Evolutionary conservation across 2,113 vertebrate genomes (phyloP).

Genomic region (Microcebus lehilahytsara): DNA sequence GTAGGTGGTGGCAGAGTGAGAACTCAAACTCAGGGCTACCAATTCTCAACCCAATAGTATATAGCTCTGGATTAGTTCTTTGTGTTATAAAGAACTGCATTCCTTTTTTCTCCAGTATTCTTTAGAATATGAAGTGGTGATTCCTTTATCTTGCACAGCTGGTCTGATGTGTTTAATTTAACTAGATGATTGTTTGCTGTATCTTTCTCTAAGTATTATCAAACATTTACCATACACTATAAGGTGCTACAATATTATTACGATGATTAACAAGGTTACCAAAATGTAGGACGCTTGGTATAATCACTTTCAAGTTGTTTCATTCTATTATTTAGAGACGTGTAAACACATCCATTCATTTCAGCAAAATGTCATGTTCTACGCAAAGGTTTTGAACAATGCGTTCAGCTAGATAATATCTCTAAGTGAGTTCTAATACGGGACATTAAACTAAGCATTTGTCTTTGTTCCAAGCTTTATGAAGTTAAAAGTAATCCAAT

Average conservation of each 20-base stretch:
- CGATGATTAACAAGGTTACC: not conserved
- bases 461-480: constrained; percentile 22
- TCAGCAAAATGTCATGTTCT: constrained; percentile 22
- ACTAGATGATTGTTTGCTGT: not conserved
- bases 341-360: constrained; percentile 22
- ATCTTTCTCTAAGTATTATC: not conserved
- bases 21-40: not conserved
- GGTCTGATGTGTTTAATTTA: not conserved
- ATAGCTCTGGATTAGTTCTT: not conserved
- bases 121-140: not conserved
- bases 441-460: constrained; percentile 1
- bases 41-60: not conserved
- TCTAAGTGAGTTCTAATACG: not conserved
- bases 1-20: not conserved
- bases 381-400: not conserved
- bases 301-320: not conserved
- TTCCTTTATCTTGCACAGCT: not conserved
- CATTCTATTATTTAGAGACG: not conserved
- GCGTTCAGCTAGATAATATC: not conserved
- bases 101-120: not conserved
- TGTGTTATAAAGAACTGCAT: not conserved
- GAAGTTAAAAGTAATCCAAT: not conserved
- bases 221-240: not conserved
- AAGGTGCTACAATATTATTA: not conserved
- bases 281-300: not conserved